Base-by-base conservation (phyloP, 2,113 vertebrate species). In the Peromyscus leucopus region DNA sequence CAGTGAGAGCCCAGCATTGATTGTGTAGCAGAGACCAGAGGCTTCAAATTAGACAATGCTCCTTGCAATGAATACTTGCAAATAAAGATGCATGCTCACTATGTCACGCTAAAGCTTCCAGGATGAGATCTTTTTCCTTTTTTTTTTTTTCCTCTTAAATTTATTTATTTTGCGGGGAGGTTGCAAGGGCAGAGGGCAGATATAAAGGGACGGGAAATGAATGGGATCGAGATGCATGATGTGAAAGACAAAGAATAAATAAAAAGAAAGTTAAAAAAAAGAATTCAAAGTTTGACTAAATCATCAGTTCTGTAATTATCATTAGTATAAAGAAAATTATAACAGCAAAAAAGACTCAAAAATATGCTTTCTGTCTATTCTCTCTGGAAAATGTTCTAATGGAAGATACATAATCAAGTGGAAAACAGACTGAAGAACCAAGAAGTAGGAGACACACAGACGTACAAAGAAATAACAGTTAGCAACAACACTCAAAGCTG, bases 301-400 rank as follows among this genome's bases (percentile, higher is more conserved):
- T 51, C 33, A 79, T 83, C 63, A 89, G 74, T 92, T 67, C 11
- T 87, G 28, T 63, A 89, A 78, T 61, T 89, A 90, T 51, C 12
- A 94, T 46, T 89, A 89, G 9, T 22, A 94, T 42, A 96, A 87
- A 63, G 11, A 57, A 96, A 95, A 94, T 84, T 91, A 92, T 36
- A 92, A 80, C 76, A 79, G 79, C 26, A 75, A 31, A 87, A 89
- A 89, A 13, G 89, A 61, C 63, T 78, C 36, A 93, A 92, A 96
- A 78, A 83, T 74, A 86, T 57, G 84, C 59, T 74, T 92, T 92
- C 39, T 39, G 51, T 9, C 51, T 51, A 71, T 72, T 24, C 42
- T 94, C 36, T 46, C 3, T 83, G 80, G 65, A 63, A 92, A 76
- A 78, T 82, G 61, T 84, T 79, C 46, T 90, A 61, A 57, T 51